Evolutionary conservation across 2,113 vertebrate genomes (phyloP), one percentile per base, ranked within the genome.

Genomic region (Tringa solitaria): DNA sequence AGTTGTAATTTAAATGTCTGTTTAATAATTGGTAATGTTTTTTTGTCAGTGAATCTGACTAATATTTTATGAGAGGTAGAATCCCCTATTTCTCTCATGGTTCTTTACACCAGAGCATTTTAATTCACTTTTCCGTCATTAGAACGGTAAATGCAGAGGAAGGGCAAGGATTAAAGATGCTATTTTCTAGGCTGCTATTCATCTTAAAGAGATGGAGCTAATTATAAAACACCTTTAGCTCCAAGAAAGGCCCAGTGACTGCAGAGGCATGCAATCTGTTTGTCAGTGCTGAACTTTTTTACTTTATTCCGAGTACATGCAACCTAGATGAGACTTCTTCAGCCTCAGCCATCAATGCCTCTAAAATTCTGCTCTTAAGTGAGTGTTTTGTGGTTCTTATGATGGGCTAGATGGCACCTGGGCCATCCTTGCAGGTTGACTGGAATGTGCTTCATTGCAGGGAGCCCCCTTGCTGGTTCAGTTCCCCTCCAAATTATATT

Each of bases 401-500:
- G 33, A 5, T 2, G 20, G 85, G 17, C 28, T 24, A 2, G 53
- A 2, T 10, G 39, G 65, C 56, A 9, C 30, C 10, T 24, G 33
- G 65, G 51, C 28, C n/a, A 56, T 60, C 64, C 27, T 48, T 82
- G 43, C 30, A 6, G 5, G 27, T 30, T 77, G 59, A 20, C 39
- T 45, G 0, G 0, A 43, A 45, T 48, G 14, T 32, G 14, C 15
- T 53, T 17, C 15, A 2, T 5, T 19, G 4, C 18, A 14, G 23
- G 41, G 37, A 84, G 37, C 13, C 21, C 20, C 46, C 24, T 7
- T 43, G 65, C 60, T 2, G 4, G 22, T 8, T 77, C 63, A 53
- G 43, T 5, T 79, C 46, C 37, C 35, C 15, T 78, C 28, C 59
- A 80, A 33, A n/a, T 70, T 8, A 2, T 9, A 11, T 9, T 27